These are phyloP conservation scores for Microtus oregoni DNA, from an alignment of 2,113 vertebrate species.

Conservation along the genomic window DNA sequence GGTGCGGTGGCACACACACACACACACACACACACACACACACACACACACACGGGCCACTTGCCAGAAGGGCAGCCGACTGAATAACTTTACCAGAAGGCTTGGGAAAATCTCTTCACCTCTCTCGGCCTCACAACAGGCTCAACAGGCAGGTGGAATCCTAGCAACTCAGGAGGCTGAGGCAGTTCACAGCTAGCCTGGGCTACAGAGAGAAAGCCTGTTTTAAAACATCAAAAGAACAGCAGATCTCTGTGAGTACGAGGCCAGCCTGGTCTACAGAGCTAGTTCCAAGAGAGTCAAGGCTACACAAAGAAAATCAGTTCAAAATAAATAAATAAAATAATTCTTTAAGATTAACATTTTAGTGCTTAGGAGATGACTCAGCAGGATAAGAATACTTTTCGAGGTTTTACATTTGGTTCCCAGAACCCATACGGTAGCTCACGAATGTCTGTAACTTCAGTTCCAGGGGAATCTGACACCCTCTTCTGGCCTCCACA, in stretches of 20 bases:
- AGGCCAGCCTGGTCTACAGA: neutral
- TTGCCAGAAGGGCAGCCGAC: neutral
- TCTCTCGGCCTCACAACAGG: neutral
- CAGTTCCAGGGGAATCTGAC: neutral
- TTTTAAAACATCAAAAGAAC: neutral
- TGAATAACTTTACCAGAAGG: neutral
- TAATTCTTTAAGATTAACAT: neutral
- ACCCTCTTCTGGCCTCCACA: neutral
- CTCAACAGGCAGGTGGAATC: neutral
- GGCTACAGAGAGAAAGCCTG: neutral
- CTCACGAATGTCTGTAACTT: neutral
- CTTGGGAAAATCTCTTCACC: neutral
- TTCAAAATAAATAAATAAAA: neutral
- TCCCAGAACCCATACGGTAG: neutral
- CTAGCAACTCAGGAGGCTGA: neutral
- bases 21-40: neutral
- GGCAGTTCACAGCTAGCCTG: neutral
- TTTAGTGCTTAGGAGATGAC: neutral
- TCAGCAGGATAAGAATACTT: neutral
- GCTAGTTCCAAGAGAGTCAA: neutral
- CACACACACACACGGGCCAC: neutral
- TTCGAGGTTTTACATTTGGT: neutral
- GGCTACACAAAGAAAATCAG: neutral
- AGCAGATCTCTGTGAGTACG: neutral
- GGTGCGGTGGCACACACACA: neutral